Evolutionary conservation across 2,797 vertebrate genomes (phyloP).

Genomic region (Sebastes flavidus): DNA sequence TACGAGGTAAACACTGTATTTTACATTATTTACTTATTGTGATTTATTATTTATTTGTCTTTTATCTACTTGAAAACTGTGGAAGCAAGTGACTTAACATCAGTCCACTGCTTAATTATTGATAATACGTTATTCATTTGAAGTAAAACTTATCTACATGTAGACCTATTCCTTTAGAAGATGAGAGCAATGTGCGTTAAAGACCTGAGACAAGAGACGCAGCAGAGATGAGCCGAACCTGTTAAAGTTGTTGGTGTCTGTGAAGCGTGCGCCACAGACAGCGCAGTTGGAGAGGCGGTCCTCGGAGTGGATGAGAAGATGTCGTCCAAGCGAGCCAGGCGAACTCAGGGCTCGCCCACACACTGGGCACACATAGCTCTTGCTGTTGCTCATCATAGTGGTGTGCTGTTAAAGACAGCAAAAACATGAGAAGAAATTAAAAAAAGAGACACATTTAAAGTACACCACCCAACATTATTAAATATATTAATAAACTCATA

Average conservation of each 20-base stretch:
- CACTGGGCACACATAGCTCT: constrained; percentile 96
- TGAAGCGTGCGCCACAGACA: constrained; percentile 94
- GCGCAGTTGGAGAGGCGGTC: constrained; percentile 98
- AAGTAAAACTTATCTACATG: background rate
- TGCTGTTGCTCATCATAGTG: constrained; percentile 90
- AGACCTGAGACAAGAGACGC: background rate
- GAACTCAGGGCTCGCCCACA: constrained; percentile 97
- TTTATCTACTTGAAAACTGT: background rate
- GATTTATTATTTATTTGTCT: background rate
- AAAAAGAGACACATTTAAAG: background rate
- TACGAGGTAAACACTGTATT: background rate
- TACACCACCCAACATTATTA: background rate
- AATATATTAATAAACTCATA: background rate
- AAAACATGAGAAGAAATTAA: constrained; percentile 3
- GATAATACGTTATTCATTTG: background rate
- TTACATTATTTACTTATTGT: background rate
- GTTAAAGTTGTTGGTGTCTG: constrained; percentile 94
- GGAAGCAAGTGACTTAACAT: background rate
- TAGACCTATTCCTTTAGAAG: background rate
- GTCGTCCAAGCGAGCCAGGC: constrained; percentile 94
- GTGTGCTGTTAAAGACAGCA: constrained; percentile 87
- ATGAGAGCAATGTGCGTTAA: background rate
- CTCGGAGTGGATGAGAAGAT: constrained; percentile 97
- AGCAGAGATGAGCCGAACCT: constrained; percentile 77
- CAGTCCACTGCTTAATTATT: background rate